Base-by-base conservation (phyloP, 2,113 vertebrate species). In the Bungarus multicinctus region DNA sequence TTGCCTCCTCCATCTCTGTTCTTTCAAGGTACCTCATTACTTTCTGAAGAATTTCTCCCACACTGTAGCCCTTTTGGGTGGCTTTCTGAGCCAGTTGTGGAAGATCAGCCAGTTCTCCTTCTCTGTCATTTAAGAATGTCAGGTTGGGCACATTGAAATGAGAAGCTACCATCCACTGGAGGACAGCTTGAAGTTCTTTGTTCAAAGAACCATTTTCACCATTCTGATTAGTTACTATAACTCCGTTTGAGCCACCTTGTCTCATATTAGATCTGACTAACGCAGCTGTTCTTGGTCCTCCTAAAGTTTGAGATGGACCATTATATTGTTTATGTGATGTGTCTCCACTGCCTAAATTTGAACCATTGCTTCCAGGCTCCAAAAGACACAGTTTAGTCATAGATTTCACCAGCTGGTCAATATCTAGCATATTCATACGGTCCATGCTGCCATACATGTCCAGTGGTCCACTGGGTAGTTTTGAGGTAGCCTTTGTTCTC, bases 131-230 rank as follows among this genome's bases (percentile, higher is more conserved):
- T 94, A 96, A 93, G 92, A 97, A 97, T 81, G 96, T 96, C 30
- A 97, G 95, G 94, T 95, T 95, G 60, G 97, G 97, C 4, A 97
- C 93, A 0, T 97, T 96, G 94, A 96, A 96, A 1, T 97, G 95
- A 25, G 97, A 97, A 52, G 97, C 97, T 45, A 96, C 97, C 57
- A 97, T 96, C 97, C 97, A 97, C 22, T 97, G 97, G 22, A 97
- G 94, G 57, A 97, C 94, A 92, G 96, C 97, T 69, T 97, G 96
- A 34, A 97, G 95, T 74, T 97, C 96, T 91, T 96, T 97, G 85
- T 96, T 94, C 91, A 96, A 91, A 45, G 52, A 95, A 20, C 90
- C 96, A n/a, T 50, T 93, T 34, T 95, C 96, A 47, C 94, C 93
- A 53, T 95, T 96, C 16, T 97, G 96, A 58, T 97, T 97, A 90